phyloP scores from a whole-genome alignment of 2,888 invertebrate genomes.

The Agrilus cyanescens region DNA sequence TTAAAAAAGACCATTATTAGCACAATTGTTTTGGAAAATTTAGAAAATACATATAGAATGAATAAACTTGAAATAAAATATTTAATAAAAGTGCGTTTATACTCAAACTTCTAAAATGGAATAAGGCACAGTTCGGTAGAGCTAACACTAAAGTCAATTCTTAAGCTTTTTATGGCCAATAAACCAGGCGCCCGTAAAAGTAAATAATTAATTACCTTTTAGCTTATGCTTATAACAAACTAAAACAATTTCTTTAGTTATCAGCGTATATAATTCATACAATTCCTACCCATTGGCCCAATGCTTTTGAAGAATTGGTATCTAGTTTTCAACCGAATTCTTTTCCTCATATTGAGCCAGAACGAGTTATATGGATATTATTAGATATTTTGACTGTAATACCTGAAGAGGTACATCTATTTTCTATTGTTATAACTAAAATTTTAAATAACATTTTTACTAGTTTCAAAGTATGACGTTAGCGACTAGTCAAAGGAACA shows the following conservation, averaged over 20 bases:
- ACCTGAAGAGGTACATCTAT: conserved; percentile 67
- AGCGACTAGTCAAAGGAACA: conserved; percentile 31
- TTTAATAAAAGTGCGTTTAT: no score
- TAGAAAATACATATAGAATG: no score
- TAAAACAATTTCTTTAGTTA: conserved; percentile 44
- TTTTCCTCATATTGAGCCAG: conserved; percentile 46
- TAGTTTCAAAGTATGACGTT: conserved; percentile 38
- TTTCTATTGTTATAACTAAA: conserved; percentile 7
- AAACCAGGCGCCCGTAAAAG: neutral
- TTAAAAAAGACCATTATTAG: no score
- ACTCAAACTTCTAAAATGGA: no score
- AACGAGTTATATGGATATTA: conserved; percentile 53
- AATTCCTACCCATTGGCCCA: conserved; percentile 43
- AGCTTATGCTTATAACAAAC: conserved; percentile 1
- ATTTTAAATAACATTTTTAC: conserved; percentile 9
- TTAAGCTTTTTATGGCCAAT: neutral
- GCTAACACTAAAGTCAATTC: no score
- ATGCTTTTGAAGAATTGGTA: conserved; percentile 66
- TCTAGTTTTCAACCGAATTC: conserved; percentile 38
- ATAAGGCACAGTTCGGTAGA: no score
- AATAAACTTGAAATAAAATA: neutral
- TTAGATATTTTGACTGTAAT: conserved; percentile 76
- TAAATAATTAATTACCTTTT: neutral
- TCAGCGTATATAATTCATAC: conserved; percentile 72
- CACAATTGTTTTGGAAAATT: no score